Evolutionary conservation across 2,888 invertebrate species (phyloP), one percentile per base, ranked within the genome.

Genomic region (Heteropelma amictum): DNA sequence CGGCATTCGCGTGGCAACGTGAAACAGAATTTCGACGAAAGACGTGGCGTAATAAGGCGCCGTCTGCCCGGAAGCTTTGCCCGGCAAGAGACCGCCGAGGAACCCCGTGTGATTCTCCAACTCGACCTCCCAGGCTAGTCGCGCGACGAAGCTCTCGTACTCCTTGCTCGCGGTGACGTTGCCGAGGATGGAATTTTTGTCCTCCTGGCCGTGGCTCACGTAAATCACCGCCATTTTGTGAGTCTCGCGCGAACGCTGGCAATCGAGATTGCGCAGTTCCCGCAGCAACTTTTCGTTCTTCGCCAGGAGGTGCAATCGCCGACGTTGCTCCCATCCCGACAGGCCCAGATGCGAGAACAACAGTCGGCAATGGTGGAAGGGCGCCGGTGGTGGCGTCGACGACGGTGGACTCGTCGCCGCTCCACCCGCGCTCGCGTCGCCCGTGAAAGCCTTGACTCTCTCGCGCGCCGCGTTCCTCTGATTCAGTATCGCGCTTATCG

Each of bases 191-290:
- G 98, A 97, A 86, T 95, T 95, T 84, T 99, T 97, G 82, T 98
- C 97, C 89, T 99, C 98, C 88, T 99, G 99, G 0, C 98, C 98
- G 51, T 95, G 95, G n/a, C 95, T 97, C 14, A 99, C 98, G 90
- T 98, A 99, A 84, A 99, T 97, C 53, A 99, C 97, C 14, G 99
- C 99, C 83, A 98, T 94, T 90, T 98, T 98, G 90, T 98, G 98
- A 0, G 97, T 97, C 88, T 98, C 97, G 8, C 98, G 92, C 82
- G 97, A 98, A 91, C 93, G 92, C 83, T 98, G 98, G 70, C 94
- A 93, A 87, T 99, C 99, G 45, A 99, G 91, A 90, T 99, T 98
- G 75, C 97, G 93, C 71, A 99, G 89, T 87, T 98, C 98, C 10
- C 98, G 91, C 72, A 98, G 89, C 78, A 99, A 91, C 67, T 97